phyloP scores from a whole-genome alignment of 2,888 invertebrate genomes.

The Drosophila mercatorum region DNA sequence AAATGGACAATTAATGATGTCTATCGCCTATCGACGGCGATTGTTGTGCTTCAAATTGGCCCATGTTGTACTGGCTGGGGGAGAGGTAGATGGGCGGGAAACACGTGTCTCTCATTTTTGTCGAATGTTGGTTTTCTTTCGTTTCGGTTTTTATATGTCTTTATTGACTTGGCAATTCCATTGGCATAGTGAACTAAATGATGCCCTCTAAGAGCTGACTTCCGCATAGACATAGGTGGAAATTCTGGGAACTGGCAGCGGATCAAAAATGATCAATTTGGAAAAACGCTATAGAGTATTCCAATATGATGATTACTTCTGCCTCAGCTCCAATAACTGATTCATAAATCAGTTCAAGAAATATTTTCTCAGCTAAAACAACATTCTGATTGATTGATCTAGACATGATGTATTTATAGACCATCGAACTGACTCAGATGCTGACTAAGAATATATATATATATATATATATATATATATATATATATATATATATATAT shows the following conservation, averaged over 20 bases:
- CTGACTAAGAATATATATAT: not conserved
- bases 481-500: not conserved
- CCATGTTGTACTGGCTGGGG: constrained; percentile 3
- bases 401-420: not conserved
- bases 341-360: not conserved
- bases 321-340: not conserved
- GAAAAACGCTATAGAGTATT: no score
- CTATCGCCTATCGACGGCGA: constrained; percentile 33
- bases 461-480: not conserved
- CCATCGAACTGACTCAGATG: not conserved
- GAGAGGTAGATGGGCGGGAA: constrained; percentile 2
- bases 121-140: constrained; percentile 5
- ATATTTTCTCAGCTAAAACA: not conserved
- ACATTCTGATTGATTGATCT: not conserved
- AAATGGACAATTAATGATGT: constrained; percentile 54
- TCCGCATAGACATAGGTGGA: no score
- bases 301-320: no score
- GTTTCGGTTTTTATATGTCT: not conserved
- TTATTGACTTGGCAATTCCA: constrained; percentile 6
- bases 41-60: constrained; percentile 35
- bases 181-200: not conserved
- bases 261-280: no score
- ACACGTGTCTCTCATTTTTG: constrained; percentile 44
- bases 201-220: not conserved
- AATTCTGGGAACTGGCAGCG: no score